A percentile compares a stretch with the other conserved stretches of the same genome.
Evolutionary conservation across 2,797 vertebrate species (phyloP).

Genomic region (Octomys mimax): DNA sequence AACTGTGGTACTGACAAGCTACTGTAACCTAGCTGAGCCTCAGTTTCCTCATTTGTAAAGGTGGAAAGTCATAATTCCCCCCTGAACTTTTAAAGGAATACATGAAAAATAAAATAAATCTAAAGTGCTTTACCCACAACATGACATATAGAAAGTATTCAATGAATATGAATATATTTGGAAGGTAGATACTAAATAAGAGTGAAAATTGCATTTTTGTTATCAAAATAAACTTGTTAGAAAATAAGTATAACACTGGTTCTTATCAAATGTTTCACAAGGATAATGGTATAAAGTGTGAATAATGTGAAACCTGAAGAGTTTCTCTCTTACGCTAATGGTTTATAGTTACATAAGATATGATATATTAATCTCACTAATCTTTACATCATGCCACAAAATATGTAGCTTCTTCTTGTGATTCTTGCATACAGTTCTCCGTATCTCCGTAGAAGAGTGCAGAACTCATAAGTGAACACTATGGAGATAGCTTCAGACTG

Average conservation of each 20-base stretch:
- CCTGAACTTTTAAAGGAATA: neutral
- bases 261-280: constrained; percentile 16
- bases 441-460: neutral
- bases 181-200: neutral
- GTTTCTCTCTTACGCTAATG: neutral
- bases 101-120: neutral
- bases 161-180: neutral
- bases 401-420: neutral
- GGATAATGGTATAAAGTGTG: neutral
- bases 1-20: neutral
- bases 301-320: neutral
- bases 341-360: constrained; percentile 36
- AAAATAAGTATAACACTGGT: neutral
- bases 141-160: neutral
- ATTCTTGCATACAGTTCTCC: no score
- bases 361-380: constrained; percentile 12
- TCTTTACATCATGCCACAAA: constrained; percentile 4
- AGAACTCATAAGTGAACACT: neutral
- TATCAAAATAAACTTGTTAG: constrained; percentile 1
- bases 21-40: neutral
- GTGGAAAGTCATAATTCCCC: neutral
- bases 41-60: neutral
- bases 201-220: neutral
- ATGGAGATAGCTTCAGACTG: neutral
- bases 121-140: neutral